Evolutionary conservation across 2,888 invertebrate species (phyloP).

Genomic region (Leptura quadrifasciata): DNA sequence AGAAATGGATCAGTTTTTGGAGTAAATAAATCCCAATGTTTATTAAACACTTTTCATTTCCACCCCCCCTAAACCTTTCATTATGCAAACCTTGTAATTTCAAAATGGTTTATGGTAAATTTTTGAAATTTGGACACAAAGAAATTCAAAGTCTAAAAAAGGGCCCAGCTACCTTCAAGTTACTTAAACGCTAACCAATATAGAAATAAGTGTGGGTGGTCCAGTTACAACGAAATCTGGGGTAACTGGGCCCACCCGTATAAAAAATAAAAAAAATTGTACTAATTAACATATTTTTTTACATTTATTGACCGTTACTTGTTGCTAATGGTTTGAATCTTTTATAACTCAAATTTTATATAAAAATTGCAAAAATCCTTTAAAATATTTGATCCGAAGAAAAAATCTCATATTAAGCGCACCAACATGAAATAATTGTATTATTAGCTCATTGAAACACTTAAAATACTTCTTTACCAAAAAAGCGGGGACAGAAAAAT

Average conservation of each 20-base stretch:
- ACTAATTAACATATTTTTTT: conserved; percentile 7
- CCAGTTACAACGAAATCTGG: not conserved
- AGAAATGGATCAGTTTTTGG: conserved; percentile 8
- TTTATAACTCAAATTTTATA: conserved; percentile 5
- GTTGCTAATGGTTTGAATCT: conserved; percentile 8
- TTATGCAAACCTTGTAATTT: conserved; percentile 8
- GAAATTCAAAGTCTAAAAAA: conserved; percentile 5
- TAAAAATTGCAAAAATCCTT: conserved; percentile 20
- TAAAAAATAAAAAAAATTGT: conserved; percentile 17
- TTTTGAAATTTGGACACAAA: conserved; percentile 15
- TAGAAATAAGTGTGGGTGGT: not conserved
- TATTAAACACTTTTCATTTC: conserved; percentile 2
- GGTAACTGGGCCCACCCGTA: not conserved
- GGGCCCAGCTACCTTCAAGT: conserved; percentile 9
- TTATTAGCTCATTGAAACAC: too few species aligned
- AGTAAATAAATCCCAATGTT: not conserved
- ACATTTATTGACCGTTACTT: not conserved
- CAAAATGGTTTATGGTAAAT: conserved; percentile 6
- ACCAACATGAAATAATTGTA: too few species aligned
- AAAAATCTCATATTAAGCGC: too few species aligned
- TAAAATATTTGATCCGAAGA: conserved; percentile 1
- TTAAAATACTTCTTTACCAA: too few species aligned
- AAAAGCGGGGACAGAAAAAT: too few species aligned
- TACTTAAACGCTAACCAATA: not conserved
- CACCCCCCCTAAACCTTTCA: not conserved